Evolutionary conservation across 2,113 vertebrate species (phyloP).

Genomic region (Hippocampus barbouri): DNA sequence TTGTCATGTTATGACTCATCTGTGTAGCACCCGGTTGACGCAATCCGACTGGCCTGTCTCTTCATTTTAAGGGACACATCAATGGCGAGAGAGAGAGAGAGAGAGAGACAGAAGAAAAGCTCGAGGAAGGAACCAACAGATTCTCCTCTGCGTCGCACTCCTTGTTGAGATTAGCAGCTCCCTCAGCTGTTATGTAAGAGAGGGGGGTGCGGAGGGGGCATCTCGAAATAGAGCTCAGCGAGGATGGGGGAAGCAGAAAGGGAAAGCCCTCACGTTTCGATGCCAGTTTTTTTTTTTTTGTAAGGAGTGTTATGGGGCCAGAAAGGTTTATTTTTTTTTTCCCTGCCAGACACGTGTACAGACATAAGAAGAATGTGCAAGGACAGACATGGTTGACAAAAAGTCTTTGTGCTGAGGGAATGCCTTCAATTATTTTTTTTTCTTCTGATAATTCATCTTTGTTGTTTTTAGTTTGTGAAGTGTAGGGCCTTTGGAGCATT

Average conservation of each 20-base stretch:
- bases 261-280: constrained; percentile 65
- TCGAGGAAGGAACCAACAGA: constrained; percentile 58
- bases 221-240: constrained; percentile 61
- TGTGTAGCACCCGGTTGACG: constrained; percentile 47
- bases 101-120: constrained; percentile 22
- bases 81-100: constrained; percentile 8
- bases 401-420: constrained; percentile 5
- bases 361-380: constrained; percentile 5
- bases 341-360: constrained; percentile 16
- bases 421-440: not conserved
- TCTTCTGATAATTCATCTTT: too few relatives aligned
- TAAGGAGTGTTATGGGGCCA: constrained; percentile 27
- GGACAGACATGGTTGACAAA: constrained; percentile 8
- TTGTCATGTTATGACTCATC: constrained; percentile 25
- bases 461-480: too few relatives aligned
- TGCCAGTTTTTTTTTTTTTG: constrained; percentile 38
- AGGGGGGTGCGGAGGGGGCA: constrained; percentile 14
- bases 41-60: constrained; percentile 34
- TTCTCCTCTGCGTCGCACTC: constrained; percentile 62
- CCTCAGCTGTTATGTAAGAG: constrained; percentile 62
- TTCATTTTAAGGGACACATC: constrained; percentile 36
- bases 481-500: too few relatives aligned
- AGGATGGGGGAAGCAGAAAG: constrained; percentile 42
- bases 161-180: constrained; percentile 56
- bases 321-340: constrained; percentile 53